Conservation (phyloP, 35 echinoderm and acorn worm species). For the Apostichopus parvimensis region DNA sequence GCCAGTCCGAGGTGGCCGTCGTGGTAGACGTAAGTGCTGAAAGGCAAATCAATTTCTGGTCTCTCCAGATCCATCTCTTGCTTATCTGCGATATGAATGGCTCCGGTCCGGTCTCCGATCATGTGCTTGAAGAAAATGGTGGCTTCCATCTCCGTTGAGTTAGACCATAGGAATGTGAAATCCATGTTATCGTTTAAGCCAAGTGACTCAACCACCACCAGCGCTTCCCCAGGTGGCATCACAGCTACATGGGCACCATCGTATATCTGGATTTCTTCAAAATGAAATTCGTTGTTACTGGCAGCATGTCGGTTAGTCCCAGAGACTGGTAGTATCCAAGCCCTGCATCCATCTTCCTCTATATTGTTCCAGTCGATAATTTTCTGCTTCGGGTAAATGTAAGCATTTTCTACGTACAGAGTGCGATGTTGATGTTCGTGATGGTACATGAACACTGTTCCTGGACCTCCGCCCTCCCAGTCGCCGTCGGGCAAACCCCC, state of each 20-base stretch:
- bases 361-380: conserved; percentile 84
- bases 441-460: conserved; percentile 90
- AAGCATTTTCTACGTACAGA: conserved; percentile 80
- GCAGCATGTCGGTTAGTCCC: conserved; percentile 78
- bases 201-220: neutral
- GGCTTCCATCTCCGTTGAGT: neutral
- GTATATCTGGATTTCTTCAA: conserved; percentile 93
- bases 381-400: conserved; percentile 59
- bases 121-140: conserved; percentile 77
- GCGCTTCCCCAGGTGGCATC: conserved; percentile 33
- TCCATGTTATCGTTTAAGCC: neutral
- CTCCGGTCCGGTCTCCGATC: conserved; percentile 86
- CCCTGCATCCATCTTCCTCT: conserved; percentile 88
- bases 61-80: conserved; percentile 93
- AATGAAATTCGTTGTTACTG: conserved; percentile 74
- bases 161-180: neutral
- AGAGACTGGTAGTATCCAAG: conserved; percentile 81
- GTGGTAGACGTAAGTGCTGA: conserved; percentile 83
- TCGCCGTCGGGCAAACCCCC: conserved; percentile 70
- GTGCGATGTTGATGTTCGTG: conserved; percentile 76
- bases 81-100: conserved; percentile 71
- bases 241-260: conserved; percentile 82
- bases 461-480: conserved; percentile 88
- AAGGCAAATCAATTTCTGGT: conserved; percentile 88
- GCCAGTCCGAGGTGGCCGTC: conserved; percentile 86